Evolutionary conservation across 2,113 vertebrate genomes (phyloP).

Genomic region (Anoplopoma fimbria): DNA sequence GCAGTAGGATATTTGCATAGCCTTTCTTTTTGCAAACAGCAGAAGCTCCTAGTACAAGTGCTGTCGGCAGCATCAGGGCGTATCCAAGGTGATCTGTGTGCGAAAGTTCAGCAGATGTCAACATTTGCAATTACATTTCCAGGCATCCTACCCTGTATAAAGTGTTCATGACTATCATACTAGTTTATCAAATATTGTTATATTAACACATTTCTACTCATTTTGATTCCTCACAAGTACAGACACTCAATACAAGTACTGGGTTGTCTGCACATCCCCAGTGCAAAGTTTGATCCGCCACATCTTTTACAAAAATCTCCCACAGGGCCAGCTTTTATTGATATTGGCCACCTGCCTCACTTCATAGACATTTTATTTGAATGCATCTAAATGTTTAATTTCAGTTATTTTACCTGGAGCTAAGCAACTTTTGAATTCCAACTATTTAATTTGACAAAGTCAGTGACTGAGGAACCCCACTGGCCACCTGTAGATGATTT

Average conservation of each 20-base stretch:
- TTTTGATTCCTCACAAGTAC: not conserved
- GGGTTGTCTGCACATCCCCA: not conserved
- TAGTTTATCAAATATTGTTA: not conserved
- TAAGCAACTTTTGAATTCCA: slow-evolving; percentile 62
- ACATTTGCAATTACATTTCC: not conserved
- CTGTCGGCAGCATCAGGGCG: no score
- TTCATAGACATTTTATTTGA: slow-evolving; percentile 7
- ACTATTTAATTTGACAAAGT: slow-evolving; percentile 77
- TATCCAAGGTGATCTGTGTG: no score
- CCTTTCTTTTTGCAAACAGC: no score
- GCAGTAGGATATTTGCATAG: no score
- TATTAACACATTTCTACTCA: not conserved
- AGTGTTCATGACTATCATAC: not conserved
- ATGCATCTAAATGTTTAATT: slow-evolving; percentile 39
- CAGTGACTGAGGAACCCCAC: slow-evolving; percentile 50
- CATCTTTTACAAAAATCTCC: not conserved
- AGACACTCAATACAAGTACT: not conserved
- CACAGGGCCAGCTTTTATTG: not conserved
- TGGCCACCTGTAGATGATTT: slow-evolving; percentile 77
- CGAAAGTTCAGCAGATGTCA: not conserved
- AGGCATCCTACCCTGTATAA: not conserved
- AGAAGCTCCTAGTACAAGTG: no score
- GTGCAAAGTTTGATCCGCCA: not conserved
- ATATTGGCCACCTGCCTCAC: not conserved
- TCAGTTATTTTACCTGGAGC: slow-evolving; percentile 8